Percentiles rank a stretch among this genome's conserved stretches.
Conservation (phyloP, 2,888 invertebrate species). For the Ceramica pisi region DNA sequence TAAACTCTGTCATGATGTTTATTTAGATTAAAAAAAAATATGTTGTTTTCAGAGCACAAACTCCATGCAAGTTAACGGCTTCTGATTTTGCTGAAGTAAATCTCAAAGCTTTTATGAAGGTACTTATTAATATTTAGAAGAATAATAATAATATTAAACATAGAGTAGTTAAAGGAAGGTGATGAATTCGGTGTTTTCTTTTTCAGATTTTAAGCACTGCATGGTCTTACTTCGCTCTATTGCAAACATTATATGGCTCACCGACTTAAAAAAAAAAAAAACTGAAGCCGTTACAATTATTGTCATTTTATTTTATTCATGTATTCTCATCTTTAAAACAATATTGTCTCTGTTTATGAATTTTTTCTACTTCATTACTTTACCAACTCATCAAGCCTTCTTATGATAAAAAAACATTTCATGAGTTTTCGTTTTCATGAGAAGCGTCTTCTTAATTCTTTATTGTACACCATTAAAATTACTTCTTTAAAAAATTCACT, state of each 20-base stretch:
- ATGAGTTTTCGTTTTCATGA: no score
- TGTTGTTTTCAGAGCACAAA: slow-evolving; percentile 74
- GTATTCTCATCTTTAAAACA: no score
- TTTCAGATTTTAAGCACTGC: slow-evolving; percentile 76
- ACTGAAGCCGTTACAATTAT: background rate
- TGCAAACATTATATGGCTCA: slow-evolving; percentile 71
- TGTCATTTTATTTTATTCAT: background rate
- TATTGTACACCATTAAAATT: no score
- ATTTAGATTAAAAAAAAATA: background rate
- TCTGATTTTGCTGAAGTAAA: slow-evolving; percentile 79
- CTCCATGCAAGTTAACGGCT: slow-evolving; percentile 79
- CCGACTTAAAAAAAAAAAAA: slow-evolving; percentile 18
- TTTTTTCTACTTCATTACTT: background rate
- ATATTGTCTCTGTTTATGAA: background rate
- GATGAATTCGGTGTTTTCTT: background rate
- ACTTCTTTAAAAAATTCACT: background rate
- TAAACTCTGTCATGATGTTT: no score
- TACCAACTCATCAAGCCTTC: background rate
- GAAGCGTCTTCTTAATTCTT: no score
- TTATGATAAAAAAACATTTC: background rate
- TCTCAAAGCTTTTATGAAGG: slow-evolving; percentile 74
- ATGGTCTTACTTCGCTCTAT: slow-evolving; percentile 76
- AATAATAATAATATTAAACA: no score
- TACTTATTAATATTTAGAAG: background rate
- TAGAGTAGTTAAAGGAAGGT: background rate